Conservation (phyloP, 2,888 invertebrate genomes). For the Amiota minor region DNA sequence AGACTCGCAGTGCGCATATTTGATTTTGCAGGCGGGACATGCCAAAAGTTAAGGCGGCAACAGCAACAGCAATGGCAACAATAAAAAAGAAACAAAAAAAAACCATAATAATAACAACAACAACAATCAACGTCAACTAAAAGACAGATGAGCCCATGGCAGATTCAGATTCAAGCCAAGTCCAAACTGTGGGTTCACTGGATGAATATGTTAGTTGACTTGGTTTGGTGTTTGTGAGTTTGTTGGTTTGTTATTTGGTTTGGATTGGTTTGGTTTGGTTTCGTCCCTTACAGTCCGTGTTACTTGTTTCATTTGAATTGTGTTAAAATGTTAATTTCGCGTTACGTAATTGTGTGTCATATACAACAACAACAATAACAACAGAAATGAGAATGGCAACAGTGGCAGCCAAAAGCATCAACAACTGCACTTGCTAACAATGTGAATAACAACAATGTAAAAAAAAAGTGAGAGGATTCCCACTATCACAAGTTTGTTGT, state of each 20-base stretch:
- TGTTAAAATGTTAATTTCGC: conserved; percentile 66
- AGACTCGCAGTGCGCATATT: no score
- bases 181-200: conserved; percentile 37
- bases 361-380: conserved; percentile 50
- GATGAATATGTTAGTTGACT: neutral
- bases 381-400: neutral
- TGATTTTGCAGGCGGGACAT: no score
- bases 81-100: neutral
- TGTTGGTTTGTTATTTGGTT: conserved; percentile 2
- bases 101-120: conserved; percentile 24
- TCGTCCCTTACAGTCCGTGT: conserved; percentile 10
- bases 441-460: conserved; percentile 44
- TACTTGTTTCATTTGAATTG: conserved; percentile 52
- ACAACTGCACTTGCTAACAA: conserved; percentile 47
- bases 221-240: neutral
- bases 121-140: conserved; percentile 39
- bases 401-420: conserved; percentile 28
- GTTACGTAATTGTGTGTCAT: conserved; percentile 67
- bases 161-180: conserved; percentile 38
- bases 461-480: conserved; percentile 72
- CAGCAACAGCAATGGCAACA: neutral
- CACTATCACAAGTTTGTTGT: conserved; percentile 51
- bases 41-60: neutral
- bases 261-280: neutral
- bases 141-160: conserved; percentile 53